These are phyloP conservation scores for Enteromius viviparus DNA, from an alignment of 2,797 vertebrate species.

Conservation along the genomic window DNA sequence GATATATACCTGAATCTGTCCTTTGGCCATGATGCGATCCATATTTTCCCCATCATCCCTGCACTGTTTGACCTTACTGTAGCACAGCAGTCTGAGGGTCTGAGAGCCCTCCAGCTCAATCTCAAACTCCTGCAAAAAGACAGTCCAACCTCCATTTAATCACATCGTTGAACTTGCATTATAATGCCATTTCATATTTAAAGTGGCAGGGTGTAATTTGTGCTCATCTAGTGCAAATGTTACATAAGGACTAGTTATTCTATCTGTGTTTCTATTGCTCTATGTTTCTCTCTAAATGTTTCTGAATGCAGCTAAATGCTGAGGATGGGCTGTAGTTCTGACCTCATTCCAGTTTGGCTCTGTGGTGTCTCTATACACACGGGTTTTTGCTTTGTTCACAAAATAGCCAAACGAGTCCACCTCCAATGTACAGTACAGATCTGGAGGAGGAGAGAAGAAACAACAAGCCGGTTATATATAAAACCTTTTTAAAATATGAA, in stretches of 20 bases:
- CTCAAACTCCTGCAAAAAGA: constrained; percentile 83
- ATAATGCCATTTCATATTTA: background rate
- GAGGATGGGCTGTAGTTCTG: background rate
- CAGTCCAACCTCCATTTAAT: background rate
- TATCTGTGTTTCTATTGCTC: background rate
- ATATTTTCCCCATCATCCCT: constrained; percentile 85
- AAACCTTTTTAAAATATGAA: background rate
- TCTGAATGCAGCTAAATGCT: background rate
- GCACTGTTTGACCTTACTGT: constrained; percentile 82
- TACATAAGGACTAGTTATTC: background rate
- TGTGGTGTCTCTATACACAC: constrained; percentile 94
- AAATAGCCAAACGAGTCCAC: constrained; percentile 98
- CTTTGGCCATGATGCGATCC: constrained; percentile 87
- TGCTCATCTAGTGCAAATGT: background rate
- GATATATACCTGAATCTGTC: constrained; percentile 89
- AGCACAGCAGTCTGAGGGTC: constrained; percentile 86
- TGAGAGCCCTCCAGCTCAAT: constrained; percentile 92
- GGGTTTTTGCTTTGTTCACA: constrained; percentile 96
- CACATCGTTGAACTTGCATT: background rate
- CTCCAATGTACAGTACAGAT: constrained; percentile 96
- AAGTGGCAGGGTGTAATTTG: background rate
- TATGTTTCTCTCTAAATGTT: background rate
- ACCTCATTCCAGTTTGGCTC: constrained; percentile 99
- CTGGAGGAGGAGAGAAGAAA: constrained; percentile 67
- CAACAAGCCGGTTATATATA: background rate